Evolutionary conservation across 2,888 invertebrate genomes (phyloP).

Genomic region (Frankliniella fusca): DNA sequence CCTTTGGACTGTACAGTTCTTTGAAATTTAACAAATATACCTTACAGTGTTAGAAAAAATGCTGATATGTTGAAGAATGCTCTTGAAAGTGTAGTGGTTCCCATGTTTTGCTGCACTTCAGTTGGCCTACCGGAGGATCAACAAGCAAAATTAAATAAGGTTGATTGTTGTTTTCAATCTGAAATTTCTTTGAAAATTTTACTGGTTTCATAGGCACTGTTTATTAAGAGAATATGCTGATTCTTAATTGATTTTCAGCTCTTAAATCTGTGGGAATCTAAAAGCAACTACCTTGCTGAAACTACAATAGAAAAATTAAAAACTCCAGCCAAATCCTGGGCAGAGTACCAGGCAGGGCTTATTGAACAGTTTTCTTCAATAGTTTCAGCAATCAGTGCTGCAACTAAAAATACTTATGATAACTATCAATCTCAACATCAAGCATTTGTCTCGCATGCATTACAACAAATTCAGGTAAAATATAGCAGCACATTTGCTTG

Average conservation of each 20-base stretch:
- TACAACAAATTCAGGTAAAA: slow-evolving; percentile 76
- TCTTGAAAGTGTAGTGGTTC: slow-evolving; percentile 91
- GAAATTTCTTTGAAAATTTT: slow-evolving; percentile 3
- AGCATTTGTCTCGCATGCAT: slow-evolving; percentile 87
- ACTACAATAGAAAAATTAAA: slow-evolving; percentile 81
- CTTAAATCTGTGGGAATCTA: slow-evolving; percentile 93
- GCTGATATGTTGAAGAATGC: slow-evolving; percentile 88
- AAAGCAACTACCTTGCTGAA: slow-evolving; percentile 81
- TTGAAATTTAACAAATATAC: background rate
- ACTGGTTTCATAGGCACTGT: slow-evolving; percentile 8
- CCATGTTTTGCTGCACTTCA: slow-evolving; percentile 89
- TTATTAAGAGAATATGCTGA: slow-evolving; percentile 6
- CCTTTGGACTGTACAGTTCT: slow-evolving; percentile 31
- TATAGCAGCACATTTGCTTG: background rate
- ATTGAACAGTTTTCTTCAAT: slow-evolving; percentile 75
- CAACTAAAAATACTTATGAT: slow-evolving; percentile 79
- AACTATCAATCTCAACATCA: slow-evolving; percentile 92
- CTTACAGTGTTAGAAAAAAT: slow-evolving; percentile 88
- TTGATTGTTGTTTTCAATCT: slow-evolving; percentile 40
- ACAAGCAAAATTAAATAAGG: slow-evolving; percentile 83
- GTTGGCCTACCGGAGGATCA: slow-evolving; percentile 83
- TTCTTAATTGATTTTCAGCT: slow-evolving; percentile 50
- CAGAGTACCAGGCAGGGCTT: slow-evolving; percentile 80
- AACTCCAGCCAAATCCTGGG: slow-evolving; percentile 81
- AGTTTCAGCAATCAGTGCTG: slow-evolving; percentile 69